phyloP scores from a whole-genome alignment of 2,797 vertebrate genomes.

The Gallinago nigripennis region DNA sequence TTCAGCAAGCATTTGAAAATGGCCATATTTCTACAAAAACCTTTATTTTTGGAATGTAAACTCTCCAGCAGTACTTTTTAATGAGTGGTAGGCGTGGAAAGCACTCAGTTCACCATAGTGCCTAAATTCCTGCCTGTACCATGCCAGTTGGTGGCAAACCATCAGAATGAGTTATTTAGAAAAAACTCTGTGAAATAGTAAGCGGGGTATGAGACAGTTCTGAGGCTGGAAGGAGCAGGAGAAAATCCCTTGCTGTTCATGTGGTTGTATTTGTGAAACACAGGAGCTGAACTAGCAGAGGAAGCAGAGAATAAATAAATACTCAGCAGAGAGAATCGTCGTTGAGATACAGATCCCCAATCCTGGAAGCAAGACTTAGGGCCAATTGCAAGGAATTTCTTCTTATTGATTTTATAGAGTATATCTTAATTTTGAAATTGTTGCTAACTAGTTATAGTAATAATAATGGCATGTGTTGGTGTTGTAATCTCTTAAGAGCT shows the following conservation, averaged over 20 bases:
- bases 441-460: constrained; percentile 44
- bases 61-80: neutral
- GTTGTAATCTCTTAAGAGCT: constrained; percentile 46
- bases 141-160: neutral
- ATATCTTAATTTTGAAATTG: constrained; percentile 9
- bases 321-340: neutral
- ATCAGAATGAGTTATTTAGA: neutral
- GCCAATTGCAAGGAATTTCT: constrained; percentile 8
- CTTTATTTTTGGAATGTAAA: neutral
- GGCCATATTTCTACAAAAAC: neutral
- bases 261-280: constrained; percentile 11
- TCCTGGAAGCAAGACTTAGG: neutral
- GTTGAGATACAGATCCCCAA: neutral
- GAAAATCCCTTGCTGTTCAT: constrained; percentile 13
- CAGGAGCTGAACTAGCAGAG: neutral
- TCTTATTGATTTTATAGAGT: neutral
- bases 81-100: neutral
- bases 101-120: neutral
- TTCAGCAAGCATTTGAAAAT: neutral
- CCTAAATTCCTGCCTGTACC: neutral
- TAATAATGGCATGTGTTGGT: constrained; percentile 36
- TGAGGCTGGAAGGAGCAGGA: constrained; percentile 5
- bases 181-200: neutral
- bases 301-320: constrained; percentile 43
- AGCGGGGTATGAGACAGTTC: neutral